A percentile compares a stretch with the other conserved stretches of the same genome.
Conservation (phyloP, 2,113 vertebrate genomes). For the Eulemur macaco region DNA sequence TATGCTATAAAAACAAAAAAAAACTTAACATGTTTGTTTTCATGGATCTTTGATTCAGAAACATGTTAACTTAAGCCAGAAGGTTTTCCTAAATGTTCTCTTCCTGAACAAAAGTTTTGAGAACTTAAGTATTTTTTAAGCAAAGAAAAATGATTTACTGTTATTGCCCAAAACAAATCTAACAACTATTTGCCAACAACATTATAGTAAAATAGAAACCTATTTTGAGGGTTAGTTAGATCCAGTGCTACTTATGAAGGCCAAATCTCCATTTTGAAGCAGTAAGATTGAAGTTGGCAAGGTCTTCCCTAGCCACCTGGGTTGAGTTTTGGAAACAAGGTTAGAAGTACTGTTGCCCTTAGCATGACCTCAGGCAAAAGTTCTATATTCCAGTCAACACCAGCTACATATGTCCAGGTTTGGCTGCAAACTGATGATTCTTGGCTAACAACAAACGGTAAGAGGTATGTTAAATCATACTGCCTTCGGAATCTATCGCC, state of each 20-base stretch:
- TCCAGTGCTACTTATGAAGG: neutral
- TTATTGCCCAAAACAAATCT: neutral
- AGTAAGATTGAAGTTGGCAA: neutral
- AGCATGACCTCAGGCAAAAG: neutral
- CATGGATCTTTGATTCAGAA: neutral
- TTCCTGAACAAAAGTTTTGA: slow-evolving; percentile 2
- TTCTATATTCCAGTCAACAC: neutral
- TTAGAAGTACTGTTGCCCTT: neutral
- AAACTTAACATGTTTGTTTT: neutral
- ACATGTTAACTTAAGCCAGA: neutral
- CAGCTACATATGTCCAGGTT: neutral
- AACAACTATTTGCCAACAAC: neutral
- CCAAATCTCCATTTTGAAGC: neutral
- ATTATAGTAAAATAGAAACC: neutral
- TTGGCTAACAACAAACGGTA: neutral
- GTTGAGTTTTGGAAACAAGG: neutral
- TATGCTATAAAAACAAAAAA: neutral
- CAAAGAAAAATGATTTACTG: neutral
- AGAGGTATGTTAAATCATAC: neutral
- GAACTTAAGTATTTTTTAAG: neutral
- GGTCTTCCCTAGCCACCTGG: neutral
- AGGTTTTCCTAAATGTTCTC: neutral
- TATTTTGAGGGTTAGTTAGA: neutral
- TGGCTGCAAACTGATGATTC: neutral
- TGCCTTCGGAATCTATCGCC: neutral